A percentile compares a stretch with the other conserved stretches of the same genome.
phyloP scores from a whole-genome alignment of 2,888 invertebrate species.

The Lamellibrachia columna region DNA sequence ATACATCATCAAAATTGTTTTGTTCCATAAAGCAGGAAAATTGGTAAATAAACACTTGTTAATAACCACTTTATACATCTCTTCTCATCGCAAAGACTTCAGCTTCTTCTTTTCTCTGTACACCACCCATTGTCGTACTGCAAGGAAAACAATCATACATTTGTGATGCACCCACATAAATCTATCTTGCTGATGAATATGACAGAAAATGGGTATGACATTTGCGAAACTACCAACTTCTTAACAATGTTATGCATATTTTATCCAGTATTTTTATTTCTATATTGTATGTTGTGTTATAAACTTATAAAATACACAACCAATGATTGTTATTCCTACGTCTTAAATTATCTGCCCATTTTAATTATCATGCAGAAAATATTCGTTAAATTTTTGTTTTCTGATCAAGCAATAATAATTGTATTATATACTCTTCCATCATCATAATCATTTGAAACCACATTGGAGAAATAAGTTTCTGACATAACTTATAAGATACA shows the following conservation, averaged over 20 bases:
- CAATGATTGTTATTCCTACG: background rate
- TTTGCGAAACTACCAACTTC: background rate
- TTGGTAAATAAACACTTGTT: background rate
- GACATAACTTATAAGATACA: background rate
- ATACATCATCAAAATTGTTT: background rate
- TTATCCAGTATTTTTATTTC: background rate
- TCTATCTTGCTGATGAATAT: background rate
- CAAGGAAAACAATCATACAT: slow-evolving; percentile 20
- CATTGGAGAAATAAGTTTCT: background rate
- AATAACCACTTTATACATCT: background rate
- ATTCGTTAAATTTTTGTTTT: background rate
- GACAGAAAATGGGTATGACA: background rate
- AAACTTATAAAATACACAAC: background rate
- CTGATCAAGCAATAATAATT: background rate
- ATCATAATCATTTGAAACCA: background rate
- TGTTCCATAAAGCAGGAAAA: background rate
- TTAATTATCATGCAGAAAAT: background rate
- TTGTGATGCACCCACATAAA: background rate
- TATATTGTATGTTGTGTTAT: background rate
- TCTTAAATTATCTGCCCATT: background rate
- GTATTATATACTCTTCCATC: background rate
- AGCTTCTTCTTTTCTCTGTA: slow-evolving; percentile 35
- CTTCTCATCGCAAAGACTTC: slow-evolving; percentile 26
- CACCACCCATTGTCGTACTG: slow-evolving; percentile 35
- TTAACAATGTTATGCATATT: background rate